Percentiles rank a stretch among this genome's conserved stretches.
phyloP scores from a whole-genome alignment of 1,140 invertebrate species.

The Daktulosphaira vitifoliae region DNA sequence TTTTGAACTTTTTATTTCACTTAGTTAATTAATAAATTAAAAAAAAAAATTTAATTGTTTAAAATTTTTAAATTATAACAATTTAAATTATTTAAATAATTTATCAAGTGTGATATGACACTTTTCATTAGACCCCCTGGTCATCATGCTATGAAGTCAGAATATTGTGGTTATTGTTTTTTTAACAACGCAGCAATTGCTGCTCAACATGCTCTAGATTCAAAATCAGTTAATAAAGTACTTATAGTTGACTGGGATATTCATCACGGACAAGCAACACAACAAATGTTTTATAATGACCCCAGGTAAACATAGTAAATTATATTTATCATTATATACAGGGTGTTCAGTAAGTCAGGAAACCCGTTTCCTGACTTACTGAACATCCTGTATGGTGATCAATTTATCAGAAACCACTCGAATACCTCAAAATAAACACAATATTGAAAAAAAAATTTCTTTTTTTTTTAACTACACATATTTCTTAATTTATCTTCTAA shows the following conservation, averaged over 20 bases:
- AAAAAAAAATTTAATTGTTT: too few species aligned
- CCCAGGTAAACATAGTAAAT: slow-evolving; percentile 53
- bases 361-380: too few species aligned
- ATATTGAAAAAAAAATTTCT: too few species aligned
- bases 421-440: too few species aligned
- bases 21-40: background rate
- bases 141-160: slow-evolving; percentile 87
- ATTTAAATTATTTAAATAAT: too few species aligned
- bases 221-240: slow-evolving; percentile 54
- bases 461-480: too few species aligned
- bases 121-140: slow-evolving; percentile 91
- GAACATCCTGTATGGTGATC: too few species aligned
- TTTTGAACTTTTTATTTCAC: background rate
- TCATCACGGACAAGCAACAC: slow-evolving; percentile 91
- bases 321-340: background rate
- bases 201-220: slow-evolving; percentile 66
- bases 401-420: too few species aligned
- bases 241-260: slow-evolving; percentile 97
- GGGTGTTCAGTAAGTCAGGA: too few species aligned
- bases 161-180: slow-evolving; percentile 89
- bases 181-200: slow-evolving; percentile 96
- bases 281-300: slow-evolving; percentile 90
- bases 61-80: too few species aligned
- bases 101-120: too few species aligned
- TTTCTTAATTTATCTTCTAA: too few species aligned